Evolutionary conservation across 2,797 vertebrate species (phyloP).

Genomic region (Kryptopterus vitreolus): DNA sequence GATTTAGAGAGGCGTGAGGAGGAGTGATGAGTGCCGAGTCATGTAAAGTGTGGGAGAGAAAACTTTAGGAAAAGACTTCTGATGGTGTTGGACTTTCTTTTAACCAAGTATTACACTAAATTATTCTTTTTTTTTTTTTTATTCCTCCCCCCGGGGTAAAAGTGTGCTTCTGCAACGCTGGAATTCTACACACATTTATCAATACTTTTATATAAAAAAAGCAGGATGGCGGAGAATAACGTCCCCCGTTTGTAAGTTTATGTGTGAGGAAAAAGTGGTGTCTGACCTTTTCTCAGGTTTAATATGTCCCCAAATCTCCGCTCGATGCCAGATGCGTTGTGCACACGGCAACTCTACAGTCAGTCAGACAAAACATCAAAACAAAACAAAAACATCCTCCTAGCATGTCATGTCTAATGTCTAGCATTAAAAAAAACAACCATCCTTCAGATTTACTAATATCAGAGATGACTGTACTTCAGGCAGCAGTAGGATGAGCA

Average conservation of each 20-base stretch:
- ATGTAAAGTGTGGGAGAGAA: constrained; percentile 40
- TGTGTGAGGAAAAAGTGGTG: neutral
- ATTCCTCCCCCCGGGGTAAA: too few species aligned
- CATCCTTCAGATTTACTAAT: neutral
- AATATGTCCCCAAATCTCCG: neutral
- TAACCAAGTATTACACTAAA: constrained; percentile 20
- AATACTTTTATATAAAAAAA: too few species aligned
- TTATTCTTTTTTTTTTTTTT: neutral
- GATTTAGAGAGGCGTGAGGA: constrained; percentile 52
- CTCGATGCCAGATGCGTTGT: neutral
- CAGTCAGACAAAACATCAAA: neutral
- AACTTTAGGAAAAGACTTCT: constrained; percentile 28
- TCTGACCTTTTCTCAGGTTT: neutral
- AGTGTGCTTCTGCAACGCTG: neutral
- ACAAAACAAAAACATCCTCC: neutral
- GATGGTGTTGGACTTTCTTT: constrained; percentile 24
- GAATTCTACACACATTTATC: neutral
- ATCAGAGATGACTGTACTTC: constrained; percentile 40
- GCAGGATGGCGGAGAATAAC: too few species aligned
- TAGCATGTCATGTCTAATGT: neutral
- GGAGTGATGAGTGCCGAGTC: constrained; percentile 44
- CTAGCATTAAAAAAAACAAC: neutral
- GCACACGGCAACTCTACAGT: neutral
- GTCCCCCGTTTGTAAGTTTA: neutral
- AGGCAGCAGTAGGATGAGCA: constrained; percentile 49